Conservation (phyloP, 2,888 invertebrate species). For the Chloromyia formosa region DNA sequence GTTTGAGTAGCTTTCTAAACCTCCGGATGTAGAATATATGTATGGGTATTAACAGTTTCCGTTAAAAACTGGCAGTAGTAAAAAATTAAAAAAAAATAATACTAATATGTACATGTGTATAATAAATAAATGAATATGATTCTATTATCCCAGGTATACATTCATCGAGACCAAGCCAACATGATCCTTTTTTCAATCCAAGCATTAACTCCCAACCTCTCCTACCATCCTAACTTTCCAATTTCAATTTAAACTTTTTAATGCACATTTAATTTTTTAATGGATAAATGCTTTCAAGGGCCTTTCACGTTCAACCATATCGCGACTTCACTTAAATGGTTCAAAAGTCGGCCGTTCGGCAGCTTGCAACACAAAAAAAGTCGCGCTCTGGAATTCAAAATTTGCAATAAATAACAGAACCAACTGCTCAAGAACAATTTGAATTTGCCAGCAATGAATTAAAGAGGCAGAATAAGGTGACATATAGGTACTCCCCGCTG, state of each 20-base stretch:
- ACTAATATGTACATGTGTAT: too few relatives aligned
- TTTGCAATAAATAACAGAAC: constrained; percentile 32
- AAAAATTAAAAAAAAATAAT: too few relatives aligned
- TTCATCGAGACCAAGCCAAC: too few relatives aligned
- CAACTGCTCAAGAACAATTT: constrained; percentile 31
- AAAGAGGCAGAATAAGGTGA: constrained; percentile 1
- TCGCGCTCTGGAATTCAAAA: constrained; percentile 32
- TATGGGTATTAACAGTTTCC: too few relatives aligned
- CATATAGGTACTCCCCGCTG: constrained; percentile 35
- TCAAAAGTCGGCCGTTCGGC: not conserved
- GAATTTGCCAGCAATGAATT: constrained; percentile 34
- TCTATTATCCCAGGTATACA: too few relatives aligned
- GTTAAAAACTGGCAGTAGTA: too few relatives aligned
- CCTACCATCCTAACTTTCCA: constrained; percentile 42
- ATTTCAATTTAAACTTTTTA: constrained; percentile 53
- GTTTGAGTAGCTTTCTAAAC: too few relatives aligned
- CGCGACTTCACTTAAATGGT: constrained; percentile 10
- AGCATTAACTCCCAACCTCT: not conserved
- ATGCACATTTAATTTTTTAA: constrained; percentile 55
- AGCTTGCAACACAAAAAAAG: not conserved
- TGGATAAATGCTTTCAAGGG: constrained; percentile 53
- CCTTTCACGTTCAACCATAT: not conserved
- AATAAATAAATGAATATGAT: too few relatives aligned
- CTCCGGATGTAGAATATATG: too few relatives aligned
- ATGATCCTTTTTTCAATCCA: too few relatives aligned